Conservation (phyloP, 2,113 vertebrate species). For the Peucedramus taeniatus region DNA sequence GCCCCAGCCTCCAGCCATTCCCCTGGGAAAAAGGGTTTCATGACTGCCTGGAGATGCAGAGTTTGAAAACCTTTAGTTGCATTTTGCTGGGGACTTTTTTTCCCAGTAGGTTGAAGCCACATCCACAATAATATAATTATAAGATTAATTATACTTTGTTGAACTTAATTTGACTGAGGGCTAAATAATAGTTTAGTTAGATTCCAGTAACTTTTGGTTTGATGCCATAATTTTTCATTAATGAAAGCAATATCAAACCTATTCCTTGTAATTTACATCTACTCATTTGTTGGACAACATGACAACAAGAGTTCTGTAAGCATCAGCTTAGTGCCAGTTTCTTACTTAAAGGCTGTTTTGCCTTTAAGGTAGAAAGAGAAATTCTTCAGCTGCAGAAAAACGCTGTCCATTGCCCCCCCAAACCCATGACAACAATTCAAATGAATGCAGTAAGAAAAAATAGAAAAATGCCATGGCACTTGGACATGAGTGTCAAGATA, state of each 20-base stretch:
- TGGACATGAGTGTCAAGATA: neutral
- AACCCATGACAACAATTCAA: neutral
- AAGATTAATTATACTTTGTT: neutral
- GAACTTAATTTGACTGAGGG: neutral
- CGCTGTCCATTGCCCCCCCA: neutral
- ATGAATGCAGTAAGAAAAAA: neutral
- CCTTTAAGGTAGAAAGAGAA: neutral
- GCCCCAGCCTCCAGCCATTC: rapidly evolving
- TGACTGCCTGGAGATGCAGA: neutral
- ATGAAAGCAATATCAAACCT: neutral
- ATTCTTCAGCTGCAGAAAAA: neutral
- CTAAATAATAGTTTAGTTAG: neutral
- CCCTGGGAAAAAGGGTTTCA: neutral
- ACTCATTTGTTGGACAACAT: neutral
- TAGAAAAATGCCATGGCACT: neutral
- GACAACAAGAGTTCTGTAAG: neutral
- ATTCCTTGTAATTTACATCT: neutral
- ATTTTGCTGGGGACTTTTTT: neutral
- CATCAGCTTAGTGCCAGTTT: neutral
- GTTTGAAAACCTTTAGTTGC: neutral
- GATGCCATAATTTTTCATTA: neutral
- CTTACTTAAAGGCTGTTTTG: neutral
- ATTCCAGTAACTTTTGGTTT: neutral
- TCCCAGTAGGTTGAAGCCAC: neutral
- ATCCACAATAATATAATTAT: neutral